phyloP scores from a whole-genome alignment of 2,888 invertebrate species.

The Netelia virgata region DNA sequence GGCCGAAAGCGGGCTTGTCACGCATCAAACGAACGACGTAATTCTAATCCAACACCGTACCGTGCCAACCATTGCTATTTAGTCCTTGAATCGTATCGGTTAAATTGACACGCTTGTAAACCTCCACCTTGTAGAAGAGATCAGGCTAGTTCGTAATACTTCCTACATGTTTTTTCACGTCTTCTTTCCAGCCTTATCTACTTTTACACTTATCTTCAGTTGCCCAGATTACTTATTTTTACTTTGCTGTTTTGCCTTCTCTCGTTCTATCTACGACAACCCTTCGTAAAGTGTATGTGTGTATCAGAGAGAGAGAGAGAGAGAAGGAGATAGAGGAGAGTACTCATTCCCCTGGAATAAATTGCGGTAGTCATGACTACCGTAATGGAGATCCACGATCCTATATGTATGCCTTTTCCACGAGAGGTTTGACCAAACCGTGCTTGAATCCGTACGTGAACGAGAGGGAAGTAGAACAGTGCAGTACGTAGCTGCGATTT shows the following conservation, averaged over 20 bases:
- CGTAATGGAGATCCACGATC: slow-evolving; percentile 83
- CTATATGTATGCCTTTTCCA: slow-evolving; percentile 78
- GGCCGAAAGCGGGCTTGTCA: slow-evolving; percentile 72
- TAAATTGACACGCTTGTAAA: slow-evolving; percentile 69
- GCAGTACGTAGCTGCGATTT: slow-evolving; percentile 67
- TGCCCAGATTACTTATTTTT: too few species aligned
- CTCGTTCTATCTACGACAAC: slow-evolving; percentile 63
- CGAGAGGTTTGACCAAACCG: slow-evolving; percentile 79
- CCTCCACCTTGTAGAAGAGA: not conserved
- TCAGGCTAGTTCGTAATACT: too few species aligned
- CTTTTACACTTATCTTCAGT: too few species aligned
- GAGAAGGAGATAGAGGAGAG: too few species aligned
- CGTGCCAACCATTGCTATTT: slow-evolving; percentile 81
- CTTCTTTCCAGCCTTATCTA: too few species aligned
- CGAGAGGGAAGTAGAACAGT: slow-evolving; percentile 59
- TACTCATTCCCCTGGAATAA: slow-evolving; percentile 81
- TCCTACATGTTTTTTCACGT: too few species aligned
- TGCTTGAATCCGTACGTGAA: slow-evolving; percentile 43
- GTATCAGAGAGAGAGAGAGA: not conserved
- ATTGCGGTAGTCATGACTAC: slow-evolving; percentile 84
- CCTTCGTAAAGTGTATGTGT: slow-evolving; percentile 53
- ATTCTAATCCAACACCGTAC: slow-evolving; percentile 82
- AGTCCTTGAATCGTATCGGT: slow-evolving; percentile 80
- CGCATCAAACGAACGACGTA: slow-evolving; percentile 82
- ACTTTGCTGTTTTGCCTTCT: slow-evolving; percentile 5